These are phyloP conservation scores for Axis porcinus DNA, from an alignment of 2,113 vertebrate genomes.

Conservation along the genomic window DNA sequence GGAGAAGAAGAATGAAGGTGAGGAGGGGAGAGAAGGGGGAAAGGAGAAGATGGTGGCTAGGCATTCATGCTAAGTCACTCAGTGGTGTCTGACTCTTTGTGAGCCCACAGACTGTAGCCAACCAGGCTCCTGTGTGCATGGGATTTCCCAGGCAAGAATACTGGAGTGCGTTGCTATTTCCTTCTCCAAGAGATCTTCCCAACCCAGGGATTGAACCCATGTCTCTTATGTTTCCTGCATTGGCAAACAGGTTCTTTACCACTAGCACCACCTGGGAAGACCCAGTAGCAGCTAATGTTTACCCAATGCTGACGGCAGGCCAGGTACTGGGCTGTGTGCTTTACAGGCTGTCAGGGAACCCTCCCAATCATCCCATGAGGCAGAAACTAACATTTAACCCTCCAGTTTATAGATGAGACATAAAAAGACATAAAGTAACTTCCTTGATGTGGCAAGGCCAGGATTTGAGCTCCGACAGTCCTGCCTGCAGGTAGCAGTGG, in stretches of 20 bases:
- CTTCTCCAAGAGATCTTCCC: neutral
- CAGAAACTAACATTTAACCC: neutral
- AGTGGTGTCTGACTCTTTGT: neutral
- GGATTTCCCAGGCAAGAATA: neutral
- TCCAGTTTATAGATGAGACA: neutral
- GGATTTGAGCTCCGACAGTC: neutral
- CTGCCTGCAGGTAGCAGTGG: neutral
- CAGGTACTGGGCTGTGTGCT: neutral
- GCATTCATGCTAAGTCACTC: neutral
- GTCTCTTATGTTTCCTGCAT: neutral
- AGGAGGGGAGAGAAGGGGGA: neutral
- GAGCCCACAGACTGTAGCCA: neutral
- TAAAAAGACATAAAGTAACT: neutral
- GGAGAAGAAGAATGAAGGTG: neutral
- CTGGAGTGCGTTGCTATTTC: neutral
- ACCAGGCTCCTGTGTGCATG: neutral
- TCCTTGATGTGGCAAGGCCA: neutral
- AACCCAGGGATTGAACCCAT: neutral
- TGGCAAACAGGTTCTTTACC: neutral
- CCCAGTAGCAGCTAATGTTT: neutral
- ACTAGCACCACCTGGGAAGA: neutral
- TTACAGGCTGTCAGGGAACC: neutral
- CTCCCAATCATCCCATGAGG: neutral
- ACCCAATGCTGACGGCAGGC: neutral
- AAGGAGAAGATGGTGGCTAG: neutral